phyloP scores from a whole-genome alignment of 2,113 vertebrate species.

The Malaclemys terrapin region DNA sequence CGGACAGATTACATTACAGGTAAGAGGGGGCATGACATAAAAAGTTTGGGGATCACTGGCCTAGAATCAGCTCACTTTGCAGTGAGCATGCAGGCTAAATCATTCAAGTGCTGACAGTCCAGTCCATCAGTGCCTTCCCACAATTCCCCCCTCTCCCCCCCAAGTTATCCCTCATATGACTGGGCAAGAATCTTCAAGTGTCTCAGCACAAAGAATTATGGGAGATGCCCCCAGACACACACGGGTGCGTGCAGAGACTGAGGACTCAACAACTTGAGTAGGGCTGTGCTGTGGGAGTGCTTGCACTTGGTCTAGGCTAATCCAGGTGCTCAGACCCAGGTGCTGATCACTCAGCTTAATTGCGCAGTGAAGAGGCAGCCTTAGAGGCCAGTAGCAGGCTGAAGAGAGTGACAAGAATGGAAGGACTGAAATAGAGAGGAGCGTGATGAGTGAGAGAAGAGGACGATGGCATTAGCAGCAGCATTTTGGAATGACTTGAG shows the following conservation, averaged over 20 bases:
- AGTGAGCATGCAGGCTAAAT: not conserved
- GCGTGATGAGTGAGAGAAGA: not conserved
- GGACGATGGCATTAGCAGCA: not conserved
- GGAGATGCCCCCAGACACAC: not conserved
- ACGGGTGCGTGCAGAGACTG: not conserved
- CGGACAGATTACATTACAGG: too few species aligned
- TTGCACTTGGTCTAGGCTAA: not conserved
- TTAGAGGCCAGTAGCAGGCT: conserved; percentile 4
- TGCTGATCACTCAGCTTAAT: not conserved
- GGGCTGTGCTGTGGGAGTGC: not conserved
- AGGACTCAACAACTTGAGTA: not conserved
- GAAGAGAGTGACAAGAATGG: conserved; percentile 3
- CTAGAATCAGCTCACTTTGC: not conserved
- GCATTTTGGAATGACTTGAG: conserved; percentile 14
- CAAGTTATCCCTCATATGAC: not conserved
- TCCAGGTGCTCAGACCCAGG: not conserved
- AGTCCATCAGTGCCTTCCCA: too few species aligned
- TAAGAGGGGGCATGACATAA: too few species aligned
- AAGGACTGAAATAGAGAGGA: conserved; percentile 22
- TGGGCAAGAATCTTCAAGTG: not conserved
- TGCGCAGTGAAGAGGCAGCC: not conserved
- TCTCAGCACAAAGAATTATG: not conserved
- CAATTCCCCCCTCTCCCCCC: too few species aligned
- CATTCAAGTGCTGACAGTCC: not conserved
- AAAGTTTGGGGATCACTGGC: too few species aligned